Evolutionary conservation across 1,140 invertebrate genomes (phyloP).

Genomic region (Steinernema khuongi): DNA sequence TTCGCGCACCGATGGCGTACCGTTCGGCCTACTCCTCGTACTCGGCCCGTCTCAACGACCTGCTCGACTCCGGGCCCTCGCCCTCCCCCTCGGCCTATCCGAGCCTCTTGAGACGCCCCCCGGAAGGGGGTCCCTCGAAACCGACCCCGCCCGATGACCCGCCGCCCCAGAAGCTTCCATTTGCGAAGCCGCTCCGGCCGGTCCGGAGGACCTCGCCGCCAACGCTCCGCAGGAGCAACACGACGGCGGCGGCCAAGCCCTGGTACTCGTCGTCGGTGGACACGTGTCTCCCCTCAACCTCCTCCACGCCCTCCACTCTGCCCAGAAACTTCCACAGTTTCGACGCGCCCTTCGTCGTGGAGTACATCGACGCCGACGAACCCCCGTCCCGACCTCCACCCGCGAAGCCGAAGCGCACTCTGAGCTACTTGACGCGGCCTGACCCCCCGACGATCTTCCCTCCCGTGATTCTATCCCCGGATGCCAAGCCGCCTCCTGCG

Average conservation of each 20-base stretch:
- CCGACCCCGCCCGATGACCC: not conserved
- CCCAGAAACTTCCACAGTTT: slow-evolving; percentile 13
- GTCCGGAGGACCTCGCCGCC: not conserved
- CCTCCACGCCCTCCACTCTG: slow-evolving; percentile 24
- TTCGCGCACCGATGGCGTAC: slow-evolving; percentile 9
- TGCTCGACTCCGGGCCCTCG: not conserved
- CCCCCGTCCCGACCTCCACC: not conserved
- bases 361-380: not conserved
- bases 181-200: slow-evolving; percentile 20
- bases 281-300: not conserved
- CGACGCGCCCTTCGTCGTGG: slow-evolving; percentile 5
- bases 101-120: not conserved
- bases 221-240: slow-evolving; percentile 11
- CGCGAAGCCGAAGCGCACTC: slow-evolving; percentile 10
- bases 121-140: not conserved
- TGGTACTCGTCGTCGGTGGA: slow-evolving; percentile 32
- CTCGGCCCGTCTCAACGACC: not conserved
- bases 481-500: not conserved
- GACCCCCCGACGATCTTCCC: not conserved
- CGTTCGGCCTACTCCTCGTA: slow-evolving; percentile 4
- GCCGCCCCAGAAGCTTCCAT: slow-evolving; percentile 20
- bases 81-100: not conserved
- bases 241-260: slow-evolving; percentile 3
- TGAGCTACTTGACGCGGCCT: not conserved
- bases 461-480: not conserved